These are phyloP conservation scores for Tetragonula clypearis DNA, from an alignment of 1,140 invertebrate species.

Conservation along the genomic window DNA sequence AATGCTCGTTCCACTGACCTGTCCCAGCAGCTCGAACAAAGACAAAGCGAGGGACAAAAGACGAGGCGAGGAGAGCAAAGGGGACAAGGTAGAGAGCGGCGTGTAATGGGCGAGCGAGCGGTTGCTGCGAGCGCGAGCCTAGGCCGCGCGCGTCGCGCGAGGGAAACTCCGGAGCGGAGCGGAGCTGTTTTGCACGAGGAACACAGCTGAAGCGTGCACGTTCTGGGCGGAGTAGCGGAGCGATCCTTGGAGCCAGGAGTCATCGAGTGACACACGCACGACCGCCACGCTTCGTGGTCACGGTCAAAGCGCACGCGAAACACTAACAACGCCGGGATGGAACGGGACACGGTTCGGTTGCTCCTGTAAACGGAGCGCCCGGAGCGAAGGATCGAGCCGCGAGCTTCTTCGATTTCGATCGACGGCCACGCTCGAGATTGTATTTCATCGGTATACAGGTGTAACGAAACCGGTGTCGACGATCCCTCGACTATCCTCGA, in stretches of 20 bases:
- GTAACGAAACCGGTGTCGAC: constrained; percentile 22
- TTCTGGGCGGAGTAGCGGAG: constrained; percentile 76
- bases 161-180: not conserved
- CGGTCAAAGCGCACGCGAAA: constrained; percentile 74
- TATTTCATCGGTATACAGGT: constrained; percentile 41
- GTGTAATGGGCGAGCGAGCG: constrained; percentile 16
- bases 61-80: not conserved
- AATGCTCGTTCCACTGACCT: constrained; percentile 18
- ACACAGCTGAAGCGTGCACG: constrained; percentile 71
- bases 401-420: constrained; percentile 61
- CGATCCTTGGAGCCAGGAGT: constrained; percentile 74
- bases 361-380: constrained; percentile 71
- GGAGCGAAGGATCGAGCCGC: constrained; percentile 45
- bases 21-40: not conserved
- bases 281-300: constrained; percentile 78
- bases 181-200: constrained; percentile 26
- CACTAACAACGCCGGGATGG: constrained; percentile 53
- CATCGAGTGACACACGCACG: constrained; percentile 79
- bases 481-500: not conserved
- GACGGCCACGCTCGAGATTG: constrained; percentile 39
- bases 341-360: constrained; percentile 76
- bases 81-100: constrained; percentile 23
- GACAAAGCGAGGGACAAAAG: not conserved
- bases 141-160: not conserved
- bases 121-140: constrained; percentile 32